Percentiles rank a stretch among this genome's conserved stretches.
Evolutionary conservation across 2,888 invertebrate genomes (phyloP).

Genomic region (Marronus borbonicus): DNA sequence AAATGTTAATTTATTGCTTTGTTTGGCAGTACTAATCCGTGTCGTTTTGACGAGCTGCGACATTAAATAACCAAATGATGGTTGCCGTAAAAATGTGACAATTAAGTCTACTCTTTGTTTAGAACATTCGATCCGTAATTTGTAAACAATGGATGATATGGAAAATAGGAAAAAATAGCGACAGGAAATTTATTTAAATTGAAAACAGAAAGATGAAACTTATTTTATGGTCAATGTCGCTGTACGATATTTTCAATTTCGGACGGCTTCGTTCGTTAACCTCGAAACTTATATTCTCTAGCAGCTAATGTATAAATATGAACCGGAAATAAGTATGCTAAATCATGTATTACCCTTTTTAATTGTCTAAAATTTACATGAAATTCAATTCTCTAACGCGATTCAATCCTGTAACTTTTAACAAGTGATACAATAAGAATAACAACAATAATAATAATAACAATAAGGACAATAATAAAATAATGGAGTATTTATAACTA

Average conservation of each 20-base stretch:
- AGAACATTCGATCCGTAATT: constrained; percentile 5
- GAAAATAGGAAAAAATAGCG: constrained; percentile 4
- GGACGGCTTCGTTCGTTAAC: neutral
- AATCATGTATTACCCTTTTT: too few species aligned
- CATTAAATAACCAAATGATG: neutral
- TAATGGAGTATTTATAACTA: too few species aligned
- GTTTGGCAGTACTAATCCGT: too few species aligned
- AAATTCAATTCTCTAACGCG: too few species aligned
- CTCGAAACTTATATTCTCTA: neutral
- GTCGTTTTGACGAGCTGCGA: neutral
- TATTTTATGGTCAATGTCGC: constrained; percentile 22
- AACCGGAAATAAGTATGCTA: too few species aligned
- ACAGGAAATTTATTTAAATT: constrained; percentile 31
- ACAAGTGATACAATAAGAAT: too few species aligned
- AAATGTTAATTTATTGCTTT: too few species aligned
- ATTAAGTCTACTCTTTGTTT: constrained; percentile 4
- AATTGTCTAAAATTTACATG: too few species aligned
- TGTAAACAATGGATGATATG: constrained; percentile 21
- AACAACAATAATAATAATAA: too few species aligned
- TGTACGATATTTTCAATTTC: constrained; percentile 8
- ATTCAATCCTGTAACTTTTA: too few species aligned
- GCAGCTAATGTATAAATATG: too few species aligned
- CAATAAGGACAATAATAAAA: too few species aligned
- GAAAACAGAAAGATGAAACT: constrained; percentile 13
- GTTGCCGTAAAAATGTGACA: neutral